Conservation (phyloP, 2,797 vertebrate species). For the Carcharodon carcharias region DNA sequence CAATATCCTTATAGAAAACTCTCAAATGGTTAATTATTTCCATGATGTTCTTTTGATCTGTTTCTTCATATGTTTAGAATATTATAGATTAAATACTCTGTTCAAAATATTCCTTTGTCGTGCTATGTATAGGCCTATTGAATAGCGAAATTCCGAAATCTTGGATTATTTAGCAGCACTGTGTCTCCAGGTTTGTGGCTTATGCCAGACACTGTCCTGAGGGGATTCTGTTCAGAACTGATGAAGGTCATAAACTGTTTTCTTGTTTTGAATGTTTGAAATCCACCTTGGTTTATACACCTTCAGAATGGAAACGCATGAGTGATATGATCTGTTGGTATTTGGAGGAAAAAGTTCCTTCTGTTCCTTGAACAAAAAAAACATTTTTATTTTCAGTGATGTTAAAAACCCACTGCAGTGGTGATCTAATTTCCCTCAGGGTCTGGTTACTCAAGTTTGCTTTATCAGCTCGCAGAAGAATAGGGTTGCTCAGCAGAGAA, state of each 20-base stretch:
- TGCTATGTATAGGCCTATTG: neutral
- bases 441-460: neutral
- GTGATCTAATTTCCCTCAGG: neutral
- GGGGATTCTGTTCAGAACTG: neutral
- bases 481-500: neutral
- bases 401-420: neutral
- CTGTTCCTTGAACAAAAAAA: neutral
- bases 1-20: neutral
- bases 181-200: neutral
- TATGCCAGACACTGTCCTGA: neutral
- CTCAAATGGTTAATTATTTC: neutral
- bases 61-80: neutral
- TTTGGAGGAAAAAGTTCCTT: neutral
- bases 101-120: neutral
- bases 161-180: neutral
- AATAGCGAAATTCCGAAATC: neutral
- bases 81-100: neutral
- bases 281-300: neutral
- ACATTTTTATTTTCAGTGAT: slow-evolving; percentile 17
- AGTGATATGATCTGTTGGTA: neutral
- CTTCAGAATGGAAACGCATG: too few species aligned
- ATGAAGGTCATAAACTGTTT: neutral
- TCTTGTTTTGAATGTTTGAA: neutral
- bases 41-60: neutral
- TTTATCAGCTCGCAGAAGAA: neutral